phyloP scores from a whole-genome alignment of 2,113 vertebrate genomes.

The Microcebus griseorufus region DNA sequence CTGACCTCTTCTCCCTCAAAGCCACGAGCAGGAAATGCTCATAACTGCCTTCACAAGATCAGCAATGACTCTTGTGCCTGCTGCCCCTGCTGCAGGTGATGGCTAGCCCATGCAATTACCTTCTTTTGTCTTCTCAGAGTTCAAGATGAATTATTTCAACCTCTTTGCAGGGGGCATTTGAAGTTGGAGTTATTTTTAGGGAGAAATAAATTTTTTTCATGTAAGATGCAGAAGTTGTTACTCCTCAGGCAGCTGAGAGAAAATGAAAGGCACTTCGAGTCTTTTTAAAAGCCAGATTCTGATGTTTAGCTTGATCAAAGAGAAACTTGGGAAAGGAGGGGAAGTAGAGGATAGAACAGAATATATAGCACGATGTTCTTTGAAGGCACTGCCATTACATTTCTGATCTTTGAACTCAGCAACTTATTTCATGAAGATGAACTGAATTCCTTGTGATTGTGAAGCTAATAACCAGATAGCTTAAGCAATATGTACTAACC shows the following conservation, averaged over 20 bases:
- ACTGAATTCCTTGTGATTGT: slow-evolving; percentile 61
- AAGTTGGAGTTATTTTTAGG: slow-evolving; percentile 86
- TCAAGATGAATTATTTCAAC: slow-evolving; percentile 86
- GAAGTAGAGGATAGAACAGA: slow-evolving; percentile 51
- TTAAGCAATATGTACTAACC: background rate
- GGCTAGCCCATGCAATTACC: slow-evolving; percentile 84
- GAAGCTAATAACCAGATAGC: slow-evolving; percentile 74
- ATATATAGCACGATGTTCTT: slow-evolving; percentile 68
- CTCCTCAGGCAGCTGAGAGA: slow-evolving; percentile 82
- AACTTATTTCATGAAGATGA: slow-evolving; percentile 74
- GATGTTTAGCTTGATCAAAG: slow-evolving; percentile 88
- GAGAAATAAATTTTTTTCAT: slow-evolving; percentile 83
- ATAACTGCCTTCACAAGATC: background rate
- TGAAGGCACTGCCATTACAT: slow-evolving; percentile 78
- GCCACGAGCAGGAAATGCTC: slow-evolving; percentile 68
- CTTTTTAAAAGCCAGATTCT: slow-evolving; percentile 86
- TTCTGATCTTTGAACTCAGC: slow-evolving; percentile 84
- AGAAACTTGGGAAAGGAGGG: slow-evolving; percentile 71
- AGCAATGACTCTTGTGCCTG: slow-evolving; percentile 63
- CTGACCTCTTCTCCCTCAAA: slow-evolving; percentile 58
- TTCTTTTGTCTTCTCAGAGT: slow-evolving; percentile 85
- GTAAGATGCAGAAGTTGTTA: slow-evolving; percentile 80
- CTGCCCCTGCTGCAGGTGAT: slow-evolving; percentile 79
- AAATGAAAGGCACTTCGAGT: slow-evolving; percentile 86
- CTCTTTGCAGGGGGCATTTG: slow-evolving; percentile 83